Percentiles rank a stretch among this genome's conserved stretches.
phyloP scores from a whole-genome alignment of 2,113 vertebrate species.

The Leptodactylus fuscus region DNA sequence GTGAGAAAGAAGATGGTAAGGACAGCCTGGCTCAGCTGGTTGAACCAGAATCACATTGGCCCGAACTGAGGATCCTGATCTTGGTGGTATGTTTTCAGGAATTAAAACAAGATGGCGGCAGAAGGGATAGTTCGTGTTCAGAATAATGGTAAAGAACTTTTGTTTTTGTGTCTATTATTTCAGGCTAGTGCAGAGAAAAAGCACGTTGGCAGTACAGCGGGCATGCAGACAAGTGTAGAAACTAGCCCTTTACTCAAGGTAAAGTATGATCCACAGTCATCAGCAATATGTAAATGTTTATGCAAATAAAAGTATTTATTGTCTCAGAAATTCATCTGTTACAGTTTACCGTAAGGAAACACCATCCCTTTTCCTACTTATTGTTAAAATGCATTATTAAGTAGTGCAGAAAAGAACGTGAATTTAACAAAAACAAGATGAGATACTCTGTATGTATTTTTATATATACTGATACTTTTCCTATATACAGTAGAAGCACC shows the following conservation, averaged over 20 bases:
- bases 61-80: conserved; percentile 85
- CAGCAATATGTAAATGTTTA: no score
- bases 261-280: neutral
- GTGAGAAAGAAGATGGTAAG: conserved; percentile 81
- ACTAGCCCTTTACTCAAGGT: conserved; percentile 91
- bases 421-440: no score
- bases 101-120: neutral
- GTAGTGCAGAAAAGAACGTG: no score
- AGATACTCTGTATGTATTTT: no score
- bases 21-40: conserved; percentile 91
- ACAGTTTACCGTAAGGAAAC: no score
- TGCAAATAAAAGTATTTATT: no score
- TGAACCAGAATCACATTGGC: conserved; percentile 89
- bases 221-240: conserved; percentile 93
- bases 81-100: conserved; percentile 84
- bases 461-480: no score
- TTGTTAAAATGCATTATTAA: no score
- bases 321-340: no score
- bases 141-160: neutral
- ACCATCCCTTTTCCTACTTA: no score
- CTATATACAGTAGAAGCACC: no score
- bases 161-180: neutral
- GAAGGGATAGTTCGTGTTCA: neutral
- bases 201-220: conserved; percentile 82
- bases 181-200: conserved; percentile 90